phyloP scores from a whole-genome alignment of 2,888 invertebrate genomes.

The Muscina levida region DNA sequence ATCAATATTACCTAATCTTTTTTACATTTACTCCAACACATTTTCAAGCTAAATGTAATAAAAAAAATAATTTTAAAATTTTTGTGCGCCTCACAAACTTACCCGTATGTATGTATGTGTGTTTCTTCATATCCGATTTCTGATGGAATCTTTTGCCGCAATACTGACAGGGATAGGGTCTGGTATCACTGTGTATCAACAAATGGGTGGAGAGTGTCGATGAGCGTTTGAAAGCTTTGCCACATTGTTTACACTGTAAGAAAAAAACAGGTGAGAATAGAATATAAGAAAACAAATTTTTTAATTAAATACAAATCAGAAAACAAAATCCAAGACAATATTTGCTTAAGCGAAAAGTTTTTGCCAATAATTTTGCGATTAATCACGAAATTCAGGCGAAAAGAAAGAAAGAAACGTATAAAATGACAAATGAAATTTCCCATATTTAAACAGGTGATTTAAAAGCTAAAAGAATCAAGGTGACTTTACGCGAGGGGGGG shows the following conservation, averaged over 20 bases:
- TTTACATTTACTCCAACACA: not conserved
- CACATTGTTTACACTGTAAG: constrained; percentile 93
- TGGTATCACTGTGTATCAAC: constrained; percentile 97
- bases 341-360: not conserved
- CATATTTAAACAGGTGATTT: constrained; percentile 69
- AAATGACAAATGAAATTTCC: constrained; percentile 50
- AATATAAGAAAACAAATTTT: constrained; percentile 40
- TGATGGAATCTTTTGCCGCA: constrained; percentile 83
- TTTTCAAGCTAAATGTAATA: too few species aligned
- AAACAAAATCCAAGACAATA: constrained; percentile 1
- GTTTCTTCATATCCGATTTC: constrained; percentile 97
- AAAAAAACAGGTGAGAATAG: constrained; percentile 25
- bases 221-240: constrained; percentile 97
- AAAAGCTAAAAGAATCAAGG: constrained; percentile 38
- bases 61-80: not conserved
- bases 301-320: not conserved
- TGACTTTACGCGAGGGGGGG: not conserved
- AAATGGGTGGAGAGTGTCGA: constrained; percentile 98
- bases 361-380: constrained; percentile 15
- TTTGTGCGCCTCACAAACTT: constrained; percentile 79
- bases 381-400: not conserved
- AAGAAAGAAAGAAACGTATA: constrained; percentile 6
- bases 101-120: constrained; percentile 98
- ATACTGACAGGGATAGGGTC: constrained; percentile 99
- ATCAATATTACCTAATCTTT: not conserved